Conservation (phyloP, 2,888 invertebrate species). For the Parascotia fuliginaria region DNA sequence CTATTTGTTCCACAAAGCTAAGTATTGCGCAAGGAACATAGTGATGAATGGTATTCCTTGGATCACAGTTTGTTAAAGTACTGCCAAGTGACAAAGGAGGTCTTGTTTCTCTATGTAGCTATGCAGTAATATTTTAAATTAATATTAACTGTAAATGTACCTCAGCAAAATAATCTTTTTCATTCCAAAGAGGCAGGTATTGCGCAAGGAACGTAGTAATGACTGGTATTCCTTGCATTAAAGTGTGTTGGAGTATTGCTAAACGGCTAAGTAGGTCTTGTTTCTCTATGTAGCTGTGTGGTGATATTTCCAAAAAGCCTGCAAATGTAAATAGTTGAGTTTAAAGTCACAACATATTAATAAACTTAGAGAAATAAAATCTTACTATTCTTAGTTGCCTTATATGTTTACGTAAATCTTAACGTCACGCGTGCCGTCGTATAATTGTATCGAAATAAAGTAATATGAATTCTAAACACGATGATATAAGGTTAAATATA, state of each 20-base stretch:
- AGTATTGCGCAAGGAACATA: constrained; percentile 70
- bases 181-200: constrained; percentile 77
- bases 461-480: too few species aligned
- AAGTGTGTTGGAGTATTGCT: constrained; percentile 62
- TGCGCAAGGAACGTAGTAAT: constrained; percentile 74
- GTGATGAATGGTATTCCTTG: constrained; percentile 76
- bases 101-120: constrained; percentile 68
- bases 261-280: constrained; percentile 64
- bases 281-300: constrained; percentile 68
- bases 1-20: constrained; percentile 77
- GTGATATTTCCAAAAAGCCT: constrained; percentile 73
- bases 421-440: too few species aligned
- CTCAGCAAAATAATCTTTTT: constrained; percentile 72
- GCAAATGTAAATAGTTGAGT: too few species aligned
- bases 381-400: too few species aligned
- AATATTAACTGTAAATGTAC: too few species aligned
- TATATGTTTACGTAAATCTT: too few species aligned
- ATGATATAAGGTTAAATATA: too few species aligned
- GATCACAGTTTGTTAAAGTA: constrained; percentile 66
- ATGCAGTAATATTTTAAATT: constrained; percentile 64
- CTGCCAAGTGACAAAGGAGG: constrained; percentile 59
- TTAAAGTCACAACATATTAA: too few species aligned
- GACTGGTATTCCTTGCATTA: constrained; percentile 73
- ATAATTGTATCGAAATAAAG: too few species aligned
- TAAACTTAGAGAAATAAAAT: too few species aligned